Evolutionary conservation across 2,888 invertebrate genomes (phyloP).

Genomic region (Meghimatium bilineatum): DNA sequence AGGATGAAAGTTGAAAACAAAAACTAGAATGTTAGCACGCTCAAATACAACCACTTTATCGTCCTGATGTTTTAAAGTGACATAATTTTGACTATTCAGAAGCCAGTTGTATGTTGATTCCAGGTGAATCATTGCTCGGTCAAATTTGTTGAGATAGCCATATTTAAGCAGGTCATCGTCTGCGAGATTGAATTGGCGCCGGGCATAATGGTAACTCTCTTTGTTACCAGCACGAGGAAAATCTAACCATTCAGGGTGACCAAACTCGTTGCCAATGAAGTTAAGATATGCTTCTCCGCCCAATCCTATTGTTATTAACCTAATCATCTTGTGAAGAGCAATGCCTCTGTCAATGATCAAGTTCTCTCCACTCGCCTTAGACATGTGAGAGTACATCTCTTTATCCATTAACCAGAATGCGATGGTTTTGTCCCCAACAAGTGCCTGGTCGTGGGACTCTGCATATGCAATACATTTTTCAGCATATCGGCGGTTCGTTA

Average conservation of each 20-base stretch:
- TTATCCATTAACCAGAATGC: constrained; percentile 99
- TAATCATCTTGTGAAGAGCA: constrained; percentile 97
- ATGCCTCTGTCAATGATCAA: constrained; percentile 91
- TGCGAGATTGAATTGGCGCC: constrained; percentile 95
- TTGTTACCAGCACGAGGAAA: constrained; percentile 97
- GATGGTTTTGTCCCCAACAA: constrained; percentile 92
- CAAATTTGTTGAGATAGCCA: constrained; percentile 94
- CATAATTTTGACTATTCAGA: constrained; percentile 81
- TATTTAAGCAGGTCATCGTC: constrained; percentile 93
- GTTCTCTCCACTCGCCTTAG: constrained; percentile 79
- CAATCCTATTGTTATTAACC: constrained; percentile 92
- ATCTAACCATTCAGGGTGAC: constrained; percentile 99
- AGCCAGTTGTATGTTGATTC: constrained; percentile 95
- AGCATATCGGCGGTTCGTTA: constrained; percentile 95
- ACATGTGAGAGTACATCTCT: constrained; percentile 98
- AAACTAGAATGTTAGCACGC: constrained; percentile 88
- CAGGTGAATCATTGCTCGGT: constrained; percentile 90
- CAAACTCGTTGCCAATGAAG: constrained; percentile 99
- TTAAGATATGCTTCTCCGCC: constrained; percentile 99
- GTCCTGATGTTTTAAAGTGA: constrained; percentile 95
- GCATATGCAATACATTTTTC: constrained; percentile 97
- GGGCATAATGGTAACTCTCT: constrained; percentile 96
- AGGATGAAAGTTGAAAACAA: constrained; percentile 97
- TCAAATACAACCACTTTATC: constrained; percentile 98
- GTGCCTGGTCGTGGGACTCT: constrained; percentile 96